A percentile compares a stretch with the other conserved stretches of the same genome.
Conservation (phyloP, 92 coral and sea anemone genomes). For the Actinostola sp. region DNA sequence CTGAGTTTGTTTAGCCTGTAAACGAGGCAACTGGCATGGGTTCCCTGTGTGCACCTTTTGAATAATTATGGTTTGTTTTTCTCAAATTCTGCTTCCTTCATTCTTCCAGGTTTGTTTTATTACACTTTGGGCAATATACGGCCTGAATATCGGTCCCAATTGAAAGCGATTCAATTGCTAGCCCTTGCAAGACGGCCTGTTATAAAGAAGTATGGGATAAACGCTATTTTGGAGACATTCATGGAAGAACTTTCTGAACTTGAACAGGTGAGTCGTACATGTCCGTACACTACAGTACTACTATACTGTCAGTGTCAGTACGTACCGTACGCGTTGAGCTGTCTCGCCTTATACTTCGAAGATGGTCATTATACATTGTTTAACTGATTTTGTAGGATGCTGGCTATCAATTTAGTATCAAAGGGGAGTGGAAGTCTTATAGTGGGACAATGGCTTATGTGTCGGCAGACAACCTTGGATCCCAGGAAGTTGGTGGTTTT, state of each 20-base stretch:
- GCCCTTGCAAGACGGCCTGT: constrained; percentile 36
- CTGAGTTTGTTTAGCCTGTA: too few relatives aligned
- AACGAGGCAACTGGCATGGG: too few relatives aligned
- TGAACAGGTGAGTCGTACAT: too few relatives aligned
- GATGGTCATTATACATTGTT: too few relatives aligned
- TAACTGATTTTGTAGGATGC: too few relatives aligned
- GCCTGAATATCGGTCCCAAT: constrained; percentile 44
- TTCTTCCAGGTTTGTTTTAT: constrained; percentile 53
- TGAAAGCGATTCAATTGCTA: constrained; percentile 46
- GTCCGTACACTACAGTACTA: too few relatives aligned
- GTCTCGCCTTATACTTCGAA: too few relatives aligned
- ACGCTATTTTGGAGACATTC: constrained; percentile 24
- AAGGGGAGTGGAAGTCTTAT: constrained; percentile 2
- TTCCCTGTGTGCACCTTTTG: too few relatives aligned
- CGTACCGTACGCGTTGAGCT: too few relatives aligned
- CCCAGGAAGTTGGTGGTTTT: constrained; percentile 51
- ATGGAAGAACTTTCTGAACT: constrained; percentile 45
- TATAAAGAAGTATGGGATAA: constrained; percentile 27
- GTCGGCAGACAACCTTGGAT: constrained; percentile 58
- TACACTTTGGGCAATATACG: constrained; percentile 56
- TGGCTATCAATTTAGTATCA: constrained; percentile 28
- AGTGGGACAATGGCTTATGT: constrained; percentile 43
- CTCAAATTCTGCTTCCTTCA: too few relatives aligned
- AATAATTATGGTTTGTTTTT: too few relatives aligned
- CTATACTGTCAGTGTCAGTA: too few relatives aligned